A percentile compares a stretch with the other conserved stretches of the same genome.
Conservation (phyloP, 2,888 invertebrate genomes). For the Chesias legatella region DNA sequence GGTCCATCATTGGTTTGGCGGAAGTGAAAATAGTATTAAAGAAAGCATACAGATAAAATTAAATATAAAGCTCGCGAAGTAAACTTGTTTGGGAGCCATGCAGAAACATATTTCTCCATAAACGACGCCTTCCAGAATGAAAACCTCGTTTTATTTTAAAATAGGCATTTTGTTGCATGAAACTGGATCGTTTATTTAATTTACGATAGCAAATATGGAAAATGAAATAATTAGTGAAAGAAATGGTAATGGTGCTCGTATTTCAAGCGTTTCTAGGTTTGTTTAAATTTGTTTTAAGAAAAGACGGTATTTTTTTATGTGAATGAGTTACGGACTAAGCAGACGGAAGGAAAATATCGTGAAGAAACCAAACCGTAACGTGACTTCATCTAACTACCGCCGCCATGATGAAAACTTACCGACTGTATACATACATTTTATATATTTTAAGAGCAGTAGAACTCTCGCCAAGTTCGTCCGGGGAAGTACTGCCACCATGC, state of each 20-base stretch:
- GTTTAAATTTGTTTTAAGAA: not conserved
- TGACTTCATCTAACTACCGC: too few relatives aligned
- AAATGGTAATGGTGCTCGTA: slow-evolving; percentile 16
- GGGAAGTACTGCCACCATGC: too few relatives aligned
- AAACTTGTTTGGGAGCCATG: slow-evolving; percentile 21
- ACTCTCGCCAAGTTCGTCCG: too few relatives aligned
- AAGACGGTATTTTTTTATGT: too few relatives aligned
- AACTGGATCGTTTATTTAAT: slow-evolving; percentile 29
- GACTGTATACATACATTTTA: too few relatives aligned
- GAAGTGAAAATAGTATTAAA: slow-evolving; percentile 15
- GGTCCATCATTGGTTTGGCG: slow-evolving; percentile 14
- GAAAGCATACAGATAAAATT: slow-evolving; percentile 9
- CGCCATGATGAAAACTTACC: too few relatives aligned
- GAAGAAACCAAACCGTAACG: too few relatives aligned
- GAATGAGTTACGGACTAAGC: too few relatives aligned
- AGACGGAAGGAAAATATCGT: too few relatives aligned
- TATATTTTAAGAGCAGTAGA: too few relatives aligned
- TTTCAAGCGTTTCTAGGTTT: slow-evolving; percentile 7
- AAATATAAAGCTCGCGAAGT: slow-evolving; percentile 20
- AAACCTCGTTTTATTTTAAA: slow-evolving; percentile 32
- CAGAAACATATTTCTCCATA: slow-evolving; percentile 32
- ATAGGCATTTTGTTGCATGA: slow-evolving; percentile 32
- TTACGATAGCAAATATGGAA: slow-evolving; percentile 28
- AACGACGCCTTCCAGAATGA: slow-evolving; percentile 31
- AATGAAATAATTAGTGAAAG: slow-evolving; percentile 29